Evolutionary conservation across 1,140 invertebrate species (phyloP).

Genomic region (Propsilocerus akamusi): DNA sequence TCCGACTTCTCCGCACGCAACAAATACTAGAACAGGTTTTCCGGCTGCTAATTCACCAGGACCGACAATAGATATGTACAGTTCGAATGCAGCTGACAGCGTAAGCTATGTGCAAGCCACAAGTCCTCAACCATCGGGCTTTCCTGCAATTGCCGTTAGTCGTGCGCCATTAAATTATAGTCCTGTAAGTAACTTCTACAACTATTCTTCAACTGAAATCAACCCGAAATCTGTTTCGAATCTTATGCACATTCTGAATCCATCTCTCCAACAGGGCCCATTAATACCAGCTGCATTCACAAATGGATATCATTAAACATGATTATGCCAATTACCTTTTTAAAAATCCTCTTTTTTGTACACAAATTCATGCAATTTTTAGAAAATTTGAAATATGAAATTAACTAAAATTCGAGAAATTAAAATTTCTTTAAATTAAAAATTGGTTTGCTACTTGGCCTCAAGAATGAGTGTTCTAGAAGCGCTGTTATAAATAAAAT

Average conservation of each 20-base stretch:
- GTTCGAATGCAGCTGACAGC: conserved; percentile 57
- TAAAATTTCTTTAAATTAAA: too few species aligned
- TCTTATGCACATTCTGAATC: conserved; percentile 19
- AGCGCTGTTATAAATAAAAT: too few species aligned
- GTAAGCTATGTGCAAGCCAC: conserved; percentile 84
- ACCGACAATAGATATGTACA: conserved; percentile 76
- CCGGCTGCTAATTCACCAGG: conserved; percentile 74
- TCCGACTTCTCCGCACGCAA: conserved; percentile 36
- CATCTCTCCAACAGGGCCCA: conserved; percentile 43
- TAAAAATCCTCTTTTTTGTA: too few species aligned
- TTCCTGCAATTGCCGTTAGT: conserved; percentile 77
- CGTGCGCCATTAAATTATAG: conserved; percentile 75
- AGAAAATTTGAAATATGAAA: too few species aligned
- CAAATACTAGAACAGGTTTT: conserved; percentile 55
- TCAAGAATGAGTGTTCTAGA: too few species aligned
- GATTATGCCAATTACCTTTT: neutral
- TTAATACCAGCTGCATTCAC: conserved; percentile 84
- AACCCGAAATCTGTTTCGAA: conserved; percentile 11
- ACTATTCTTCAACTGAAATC: neutral
- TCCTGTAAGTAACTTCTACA: conserved; percentile 45
- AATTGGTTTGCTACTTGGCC: too few species aligned
- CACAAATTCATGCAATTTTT: too few species aligned
- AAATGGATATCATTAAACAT: conserved; percentile 80
- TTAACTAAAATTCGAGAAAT: too few species aligned
- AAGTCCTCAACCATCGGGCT: conserved; percentile 77